Evolutionary conservation across 2,113 vertebrate species (phyloP).

Genomic region (Neofelis nebulosa): DNA sequence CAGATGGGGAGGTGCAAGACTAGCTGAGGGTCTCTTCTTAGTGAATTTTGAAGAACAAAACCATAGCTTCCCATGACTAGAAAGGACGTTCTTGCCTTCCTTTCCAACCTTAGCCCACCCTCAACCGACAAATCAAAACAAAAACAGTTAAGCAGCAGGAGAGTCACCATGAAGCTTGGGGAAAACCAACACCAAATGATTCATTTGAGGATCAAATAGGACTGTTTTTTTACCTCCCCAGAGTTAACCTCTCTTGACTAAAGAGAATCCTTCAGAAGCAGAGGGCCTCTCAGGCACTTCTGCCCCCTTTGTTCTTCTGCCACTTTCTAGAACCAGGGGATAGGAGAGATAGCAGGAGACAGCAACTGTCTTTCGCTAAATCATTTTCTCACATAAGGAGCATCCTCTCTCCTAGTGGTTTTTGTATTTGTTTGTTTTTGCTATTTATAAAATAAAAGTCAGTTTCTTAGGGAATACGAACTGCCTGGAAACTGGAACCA

Average conservation of each 20-base stretch:
- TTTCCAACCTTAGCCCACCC: background rate
- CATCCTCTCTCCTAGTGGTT: background rate
- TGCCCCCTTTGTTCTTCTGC: background rate
- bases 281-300: background rate
- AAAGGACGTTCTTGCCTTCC: background rate
- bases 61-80: background rate
- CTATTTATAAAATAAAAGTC: slow-evolving; percentile 2
- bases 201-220: background rate
- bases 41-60: background rate
- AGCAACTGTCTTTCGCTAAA: background rate
- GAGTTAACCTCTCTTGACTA: background rate
- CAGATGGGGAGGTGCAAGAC: background rate
- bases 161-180: background rate
- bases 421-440: background rate
- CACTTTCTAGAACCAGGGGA: background rate
- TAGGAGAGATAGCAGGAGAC: background rate
- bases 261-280: background rate
- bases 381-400: background rate
- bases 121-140: background rate
- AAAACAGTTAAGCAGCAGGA: background rate
- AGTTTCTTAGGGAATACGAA: background rate
- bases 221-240: background rate
- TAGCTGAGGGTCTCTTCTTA: background rate
- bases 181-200: background rate
- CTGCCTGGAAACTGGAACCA: background rate